Base-by-base conservation (phyloP, 1,140 invertebrate species). In the Brachionus rotundiformis region DNA sequence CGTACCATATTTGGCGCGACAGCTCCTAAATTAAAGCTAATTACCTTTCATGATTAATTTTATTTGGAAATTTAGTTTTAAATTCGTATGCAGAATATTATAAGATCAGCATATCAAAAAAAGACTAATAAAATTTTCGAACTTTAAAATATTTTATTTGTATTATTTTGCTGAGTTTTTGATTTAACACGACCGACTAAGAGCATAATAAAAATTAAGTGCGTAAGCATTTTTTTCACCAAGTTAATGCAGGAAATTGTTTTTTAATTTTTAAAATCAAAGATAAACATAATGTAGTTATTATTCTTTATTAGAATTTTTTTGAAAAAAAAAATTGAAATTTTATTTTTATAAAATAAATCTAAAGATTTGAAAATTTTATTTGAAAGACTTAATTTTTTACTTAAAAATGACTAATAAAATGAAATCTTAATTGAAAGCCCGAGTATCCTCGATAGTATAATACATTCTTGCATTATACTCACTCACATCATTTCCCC, bases 381-480 rank as follows among this genome's bases (percentile, higher is more conserved):
- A n/a, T n/a, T n/a, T n/a, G n/a, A n/a, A 23, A 23, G 19, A 59
- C 8, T 16, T 25, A 59, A 59, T n/a, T 19, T 23, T 59, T 59
- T 59, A 59, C 19, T 59, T 11, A 59, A 59, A 59, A 59, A 59
- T n/a, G 25, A 25, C 10, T 8, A 59, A 23, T 23, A 59, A 59
- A 25, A 44, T 7, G 39, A n/a, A 65, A 31, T 65, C 31, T 31
- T 25, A 63, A 63, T 29, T 41, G n/a, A 71, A 71, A 71, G 5
- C 6, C 4, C 19, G 63, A 68, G 29, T 5, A 13, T 19, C 41
- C 25, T 73, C 68, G 10, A 73, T 73, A 25, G 41, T 41, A 47
- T 73, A 44, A 73, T 73, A 73, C 36, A 73, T 44, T 44, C 68
- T 41, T 25, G 68, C 16, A 44, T 73, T 73, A 27, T 41, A 73